These are phyloP conservation scores for Xiphydria camelus DNA, from an alignment of 2,888 invertebrate genomes.

Conservation along the genomic window DNA sequence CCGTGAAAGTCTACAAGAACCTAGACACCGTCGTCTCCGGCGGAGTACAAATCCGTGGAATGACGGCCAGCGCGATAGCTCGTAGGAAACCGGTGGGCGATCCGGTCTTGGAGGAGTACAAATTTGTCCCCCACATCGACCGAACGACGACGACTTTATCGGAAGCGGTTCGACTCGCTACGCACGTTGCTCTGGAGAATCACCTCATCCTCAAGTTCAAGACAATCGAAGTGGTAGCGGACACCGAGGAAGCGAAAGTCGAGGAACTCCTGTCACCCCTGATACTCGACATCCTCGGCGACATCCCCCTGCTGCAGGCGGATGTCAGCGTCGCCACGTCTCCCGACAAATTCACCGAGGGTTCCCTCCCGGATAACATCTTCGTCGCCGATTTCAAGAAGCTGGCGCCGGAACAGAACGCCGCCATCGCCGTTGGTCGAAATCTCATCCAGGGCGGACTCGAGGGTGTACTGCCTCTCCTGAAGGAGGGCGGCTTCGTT, in stretches of 20 bases:
- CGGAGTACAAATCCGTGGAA: slow-evolving; percentile 65
- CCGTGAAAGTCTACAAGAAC: slow-evolving; percentile 52
- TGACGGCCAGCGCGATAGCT: slow-evolving; percentile 63
- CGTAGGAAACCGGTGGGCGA: slow-evolving; percentile 58
- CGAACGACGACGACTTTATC: slow-evolving; percentile 31
- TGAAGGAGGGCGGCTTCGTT: slow-evolving; percentile 39
- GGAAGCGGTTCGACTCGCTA: slow-evolving; percentile 45
- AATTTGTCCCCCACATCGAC: slow-evolving; percentile 61
- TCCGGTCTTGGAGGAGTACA: slow-evolving; percentile 63
- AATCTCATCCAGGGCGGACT: slow-evolving; percentile 62
- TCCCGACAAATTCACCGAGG: slow-evolving; percentile 50
- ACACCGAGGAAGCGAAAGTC: slow-evolving; percentile 30
- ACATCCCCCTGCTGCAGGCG: slow-evolving; percentile 71
- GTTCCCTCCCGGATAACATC: slow-evolving; percentile 60
- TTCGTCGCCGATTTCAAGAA: slow-evolving; percentile 66
- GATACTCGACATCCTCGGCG: slow-evolving; percentile 66
- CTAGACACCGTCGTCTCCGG: slow-evolving; percentile 59
- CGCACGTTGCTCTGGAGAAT: slow-evolving; percentile 63
- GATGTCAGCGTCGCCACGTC: slow-evolving; percentile 63
- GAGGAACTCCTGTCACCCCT: slow-evolving; percentile 59
- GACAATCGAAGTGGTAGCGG: slow-evolving; percentile 47
- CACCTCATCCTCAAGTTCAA: slow-evolving; percentile 45
- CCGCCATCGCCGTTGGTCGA: slow-evolving; percentile 61
- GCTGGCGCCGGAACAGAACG: slow-evolving; percentile 60
- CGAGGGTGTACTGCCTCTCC: slow-evolving; percentile 20